Conservation (phyloP, 2,113 vertebrate species). For the Podiceps cristatus region DNA sequence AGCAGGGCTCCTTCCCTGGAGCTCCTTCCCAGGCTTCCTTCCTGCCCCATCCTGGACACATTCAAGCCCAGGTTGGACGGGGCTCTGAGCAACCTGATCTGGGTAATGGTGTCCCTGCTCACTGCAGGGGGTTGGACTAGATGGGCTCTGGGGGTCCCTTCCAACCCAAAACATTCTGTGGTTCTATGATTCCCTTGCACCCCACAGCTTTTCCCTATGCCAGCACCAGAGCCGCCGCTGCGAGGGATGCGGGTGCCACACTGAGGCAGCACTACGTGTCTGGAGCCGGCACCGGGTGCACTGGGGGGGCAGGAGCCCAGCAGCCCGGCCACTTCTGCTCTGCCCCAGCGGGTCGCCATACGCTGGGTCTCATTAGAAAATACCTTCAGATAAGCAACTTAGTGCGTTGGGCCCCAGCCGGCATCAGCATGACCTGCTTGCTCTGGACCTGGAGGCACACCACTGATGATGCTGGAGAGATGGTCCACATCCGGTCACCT, state of each 20-base stretch:
- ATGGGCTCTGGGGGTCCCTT: no score
- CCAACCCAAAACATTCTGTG: no score
- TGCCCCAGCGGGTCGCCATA: background rate
- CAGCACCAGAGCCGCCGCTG: background rate
- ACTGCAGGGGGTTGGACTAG: no score
- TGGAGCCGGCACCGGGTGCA: background rate
- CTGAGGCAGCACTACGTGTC: fast-evolving
- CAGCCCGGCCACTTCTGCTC: fast-evolving
- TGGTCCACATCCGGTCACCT: background rate
- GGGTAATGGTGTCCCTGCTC: no score
- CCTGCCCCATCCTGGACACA: no score
- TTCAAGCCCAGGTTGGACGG: no score
- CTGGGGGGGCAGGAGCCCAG: fast-evolving
- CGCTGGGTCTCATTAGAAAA: background rate
- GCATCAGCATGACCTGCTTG: fast-evolving
- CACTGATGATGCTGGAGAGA: background rate
- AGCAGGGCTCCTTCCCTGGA: background rate
- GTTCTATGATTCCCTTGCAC: background rate
- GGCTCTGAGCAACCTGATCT: no score
- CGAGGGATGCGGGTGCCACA: fast-evolving
- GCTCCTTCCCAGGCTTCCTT: no score
- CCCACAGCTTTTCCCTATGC: background rate
- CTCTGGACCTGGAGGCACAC: fast-evolving
- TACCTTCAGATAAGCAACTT: background rate
- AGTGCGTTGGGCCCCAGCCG: background rate